phyloP scores from a whole-genome alignment of 2,113 vertebrate genomes.

The Stomatorhinus ivindoensis region DNA sequence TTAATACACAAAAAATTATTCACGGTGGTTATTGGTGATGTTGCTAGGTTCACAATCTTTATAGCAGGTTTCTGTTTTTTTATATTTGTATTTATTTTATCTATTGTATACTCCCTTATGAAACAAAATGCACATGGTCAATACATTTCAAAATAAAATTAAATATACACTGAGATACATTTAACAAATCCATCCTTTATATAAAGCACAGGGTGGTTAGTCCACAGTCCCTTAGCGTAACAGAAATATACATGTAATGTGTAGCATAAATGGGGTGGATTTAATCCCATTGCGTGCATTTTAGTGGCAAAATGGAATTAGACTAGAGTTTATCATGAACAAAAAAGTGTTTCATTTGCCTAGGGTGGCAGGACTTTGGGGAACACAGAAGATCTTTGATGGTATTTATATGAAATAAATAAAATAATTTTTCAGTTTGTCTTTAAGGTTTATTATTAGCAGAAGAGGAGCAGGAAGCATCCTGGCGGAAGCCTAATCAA shows the following conservation, averaged over 20 bases:
- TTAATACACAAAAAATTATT: background rate
- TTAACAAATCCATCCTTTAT: background rate
- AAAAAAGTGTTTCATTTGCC: background rate
- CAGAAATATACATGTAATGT: background rate
- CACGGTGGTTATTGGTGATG: background rate
- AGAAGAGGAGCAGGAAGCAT: background rate
- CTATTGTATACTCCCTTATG: background rate
- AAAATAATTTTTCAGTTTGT: background rate
- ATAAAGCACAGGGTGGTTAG: background rate
- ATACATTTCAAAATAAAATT: background rate
- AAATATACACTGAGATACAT: background rate
- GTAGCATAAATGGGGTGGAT: background rate
- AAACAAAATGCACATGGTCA: background rate
- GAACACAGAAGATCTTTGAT: background rate
- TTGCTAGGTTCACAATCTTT: background rate
- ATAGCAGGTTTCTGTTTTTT: background rate
- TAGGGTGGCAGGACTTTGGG: background rate
- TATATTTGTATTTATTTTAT: background rate
- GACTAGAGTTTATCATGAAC: background rate
- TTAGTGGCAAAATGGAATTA: background rate
- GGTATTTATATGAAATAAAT: background rate
- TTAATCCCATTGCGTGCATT: background rate
- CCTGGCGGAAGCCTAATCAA: background rate
- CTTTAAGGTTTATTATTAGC: background rate
- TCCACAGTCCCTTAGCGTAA: background rate